phyloP scores from a whole-genome alignment of 1,140 invertebrate species.

The Sogatella furcifera region DNA sequence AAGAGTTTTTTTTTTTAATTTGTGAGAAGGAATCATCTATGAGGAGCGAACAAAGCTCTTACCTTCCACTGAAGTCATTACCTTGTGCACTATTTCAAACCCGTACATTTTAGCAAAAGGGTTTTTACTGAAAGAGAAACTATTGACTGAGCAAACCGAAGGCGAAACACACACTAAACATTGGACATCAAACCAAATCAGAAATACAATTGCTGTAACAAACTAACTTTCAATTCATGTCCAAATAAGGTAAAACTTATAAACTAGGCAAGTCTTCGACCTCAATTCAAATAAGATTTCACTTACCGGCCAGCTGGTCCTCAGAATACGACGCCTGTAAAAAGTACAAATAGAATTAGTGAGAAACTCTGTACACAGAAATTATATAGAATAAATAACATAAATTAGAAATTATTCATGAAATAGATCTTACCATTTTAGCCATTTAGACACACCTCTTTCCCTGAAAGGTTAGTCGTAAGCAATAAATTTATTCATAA shows the following conservation, averaged over 20 bases:
- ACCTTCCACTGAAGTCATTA: slow-evolving; percentile 44
- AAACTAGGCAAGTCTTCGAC: slow-evolving; percentile 25
- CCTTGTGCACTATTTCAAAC: slow-evolving; percentile 39
- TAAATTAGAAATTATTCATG: background rate
- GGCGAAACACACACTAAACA: slow-evolving; percentile 29
- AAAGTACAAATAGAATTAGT: slow-evolving; percentile 19
- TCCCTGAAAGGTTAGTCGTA: too few species aligned
- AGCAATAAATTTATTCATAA: too few species aligned
- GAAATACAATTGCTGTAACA: slow-evolving; percentile 30
- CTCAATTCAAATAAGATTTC: slow-evolving; percentile 25
- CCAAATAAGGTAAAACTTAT: slow-evolving; percentile 30
- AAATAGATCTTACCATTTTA: background rate
- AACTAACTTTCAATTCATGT: slow-evolving; percentile 24
- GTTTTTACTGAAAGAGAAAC: slow-evolving; percentile 7
- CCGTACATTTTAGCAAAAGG: slow-evolving; percentile 33
- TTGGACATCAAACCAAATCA: slow-evolving; percentile 19
- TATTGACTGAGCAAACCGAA: slow-evolving; percentile 8
- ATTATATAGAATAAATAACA: background rate
- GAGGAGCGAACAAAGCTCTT: slow-evolving; percentile 8
- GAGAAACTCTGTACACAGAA: background rate
- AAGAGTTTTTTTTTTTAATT: too few species aligned
- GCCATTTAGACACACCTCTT: background rate
- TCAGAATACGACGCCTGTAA: slow-evolving; percentile 78
- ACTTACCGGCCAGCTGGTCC: slow-evolving; percentile 75
- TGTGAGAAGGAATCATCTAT: too few species aligned